Evolutionary conservation across 1,140 invertebrate genomes (phyloP), one percentile per base, ranked within the genome.

Genomic region (Telenomus remus): DNA sequence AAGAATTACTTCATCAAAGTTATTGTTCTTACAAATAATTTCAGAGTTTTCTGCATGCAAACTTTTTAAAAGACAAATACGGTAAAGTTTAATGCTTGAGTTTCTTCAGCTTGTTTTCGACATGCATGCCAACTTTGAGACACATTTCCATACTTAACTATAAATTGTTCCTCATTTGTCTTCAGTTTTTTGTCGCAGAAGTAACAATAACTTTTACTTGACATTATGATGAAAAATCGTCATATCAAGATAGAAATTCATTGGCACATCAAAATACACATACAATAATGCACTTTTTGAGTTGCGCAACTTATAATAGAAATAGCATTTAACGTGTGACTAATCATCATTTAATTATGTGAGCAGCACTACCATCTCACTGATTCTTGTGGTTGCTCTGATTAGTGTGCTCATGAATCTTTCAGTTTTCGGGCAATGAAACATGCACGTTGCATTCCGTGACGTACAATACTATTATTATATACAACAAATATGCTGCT

Each of bases 61-160:
- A 68, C 48, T 47, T 12, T n/a, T 51, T 59, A 51, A 59, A 57
- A 35, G 33, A 59, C 33, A 48, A 59, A 15, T 53, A 42, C 39
- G 59, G 47, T 59, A 46, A 53, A 59, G 39, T 27, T 42, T 59
- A 66, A 51, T 66, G 51, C 53, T 57, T 37, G 44, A 66, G 57
- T 57, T 53, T 66, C 64, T 66, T 66, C 50, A 66, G 53, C 35
- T 19, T 19, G 37, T 57, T 53, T 66, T 54, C 61, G 46, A 55
- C 61, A 42, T 42, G 6, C 19, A 65, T 65, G 43, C 51, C 7
- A 65, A 55, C 12, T 55, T 55, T 14, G 44, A 55, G 63, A 27
- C 19, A 27, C 19, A 27, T 27, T 27, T 27, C 19, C 19, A 27
- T 27, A 27, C 19, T 27, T 27, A 27, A 27, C 19, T 27, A 27